Evolutionary conservation across 1,140 invertebrate species (phyloP).

Genomic region (Hylaeus volcanicus): DNA sequence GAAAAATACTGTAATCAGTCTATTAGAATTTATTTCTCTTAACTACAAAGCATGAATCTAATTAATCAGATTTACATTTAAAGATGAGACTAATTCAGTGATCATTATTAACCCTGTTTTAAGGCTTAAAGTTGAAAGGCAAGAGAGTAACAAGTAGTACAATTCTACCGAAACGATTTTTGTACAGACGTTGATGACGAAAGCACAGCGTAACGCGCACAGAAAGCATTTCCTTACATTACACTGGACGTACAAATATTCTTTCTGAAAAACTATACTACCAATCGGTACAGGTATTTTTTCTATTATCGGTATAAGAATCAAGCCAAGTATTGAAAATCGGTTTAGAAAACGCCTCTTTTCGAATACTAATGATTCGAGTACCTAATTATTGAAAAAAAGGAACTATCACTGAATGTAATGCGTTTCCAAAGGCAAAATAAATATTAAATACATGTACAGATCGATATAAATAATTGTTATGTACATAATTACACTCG

Average conservation of each 20-base stretch:
- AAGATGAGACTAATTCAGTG: conserved; percentile 31
- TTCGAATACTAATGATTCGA: conserved; percentile 26
- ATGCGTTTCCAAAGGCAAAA: conserved; percentile 33
- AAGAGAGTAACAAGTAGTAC: conserved; percentile 50
- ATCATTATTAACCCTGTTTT: conserved; percentile 42
- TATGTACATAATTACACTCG: conserved; percentile 60
- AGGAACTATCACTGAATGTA: conserved; percentile 36
- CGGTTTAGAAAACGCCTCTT: not conserved
- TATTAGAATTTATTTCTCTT: conserved; percentile 51
- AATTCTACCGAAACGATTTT: conserved; percentile 22
- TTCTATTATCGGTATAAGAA: not conserved
- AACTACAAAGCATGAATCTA: conserved; percentile 51
- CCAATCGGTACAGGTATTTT: not conserved
- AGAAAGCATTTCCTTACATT: not conserved
- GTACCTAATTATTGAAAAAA: conserved; percentile 11
- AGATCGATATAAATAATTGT: conserved; percentile 45
- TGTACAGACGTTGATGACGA: not conserved
- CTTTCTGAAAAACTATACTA: conserved; percentile 27
- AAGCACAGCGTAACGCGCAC: not conserved
- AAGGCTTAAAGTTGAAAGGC: conserved; percentile 48
- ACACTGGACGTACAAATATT: not conserved
- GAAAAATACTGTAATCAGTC: conserved; percentile 39
- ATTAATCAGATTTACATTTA: conserved; percentile 42
- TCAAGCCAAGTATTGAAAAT: not conserved
- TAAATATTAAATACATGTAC: conserved; percentile 65